Conservation (phyloP, 2,113 vertebrate species). For the Macquaria ambigua region DNA sequence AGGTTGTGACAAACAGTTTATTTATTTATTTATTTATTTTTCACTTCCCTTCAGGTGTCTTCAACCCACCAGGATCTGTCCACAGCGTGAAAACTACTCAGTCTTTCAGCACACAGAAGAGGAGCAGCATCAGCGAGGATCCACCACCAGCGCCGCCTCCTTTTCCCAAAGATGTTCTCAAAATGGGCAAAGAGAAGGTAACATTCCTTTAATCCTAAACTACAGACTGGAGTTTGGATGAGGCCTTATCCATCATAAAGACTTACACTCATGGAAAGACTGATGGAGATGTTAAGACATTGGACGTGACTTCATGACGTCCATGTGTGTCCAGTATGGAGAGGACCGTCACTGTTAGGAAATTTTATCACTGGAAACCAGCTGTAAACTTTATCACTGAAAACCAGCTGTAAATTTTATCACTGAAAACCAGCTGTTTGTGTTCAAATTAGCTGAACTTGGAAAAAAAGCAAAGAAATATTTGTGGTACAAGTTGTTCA, state of each 20-base stretch:
- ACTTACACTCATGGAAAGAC: not conserved
- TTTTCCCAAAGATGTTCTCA: conserved; percentile 60
- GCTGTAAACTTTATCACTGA: too few relatives aligned
- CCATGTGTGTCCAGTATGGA: not conserved
- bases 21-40: not conserved
- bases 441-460: not conserved
- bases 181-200: conserved; percentile 59
- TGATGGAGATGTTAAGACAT: conserved; percentile 1
- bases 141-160: conserved; percentile 53
- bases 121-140: conserved; percentile 7
- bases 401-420: too few relatives aligned
- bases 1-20: too few relatives aligned
- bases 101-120: conserved; percentile 57
- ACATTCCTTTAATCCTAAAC: conserved; percentile 67
- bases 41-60: conserved; percentile 59
- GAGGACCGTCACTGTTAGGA: not conserved
- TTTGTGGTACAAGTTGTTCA: not conserved
- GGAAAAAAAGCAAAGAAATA: not conserved
- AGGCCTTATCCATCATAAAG: not conserved
- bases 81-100: conserved; percentile 49
- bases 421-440: not conserved
- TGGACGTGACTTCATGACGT: not conserved
- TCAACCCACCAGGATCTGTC: conserved; percentile 37
- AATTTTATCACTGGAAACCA: not conserved
- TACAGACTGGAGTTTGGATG: not conserved